phyloP scores from a whole-genome alignment of 2,113 vertebrate genomes.

The Podarcis muralis region DNA sequence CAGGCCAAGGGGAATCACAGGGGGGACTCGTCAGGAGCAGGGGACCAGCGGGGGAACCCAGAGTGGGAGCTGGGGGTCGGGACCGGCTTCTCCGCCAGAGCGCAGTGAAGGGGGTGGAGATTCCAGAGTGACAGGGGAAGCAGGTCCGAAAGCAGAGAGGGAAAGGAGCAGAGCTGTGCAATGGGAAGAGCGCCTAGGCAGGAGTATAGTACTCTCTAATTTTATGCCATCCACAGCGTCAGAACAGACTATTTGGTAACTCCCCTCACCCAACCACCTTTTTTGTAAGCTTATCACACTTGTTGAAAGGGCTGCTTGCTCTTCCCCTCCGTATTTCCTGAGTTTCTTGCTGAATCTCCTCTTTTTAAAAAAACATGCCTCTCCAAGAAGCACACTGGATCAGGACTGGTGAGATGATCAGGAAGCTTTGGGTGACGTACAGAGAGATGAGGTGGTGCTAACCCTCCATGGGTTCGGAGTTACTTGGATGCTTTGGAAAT shows the following conservation, averaged over 20 bases:
- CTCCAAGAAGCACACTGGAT: background rate
- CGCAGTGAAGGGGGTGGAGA: too few species aligned
- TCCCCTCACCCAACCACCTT: too few species aligned
- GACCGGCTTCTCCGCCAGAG: too few species aligned
- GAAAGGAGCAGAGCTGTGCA: fast-evolving
- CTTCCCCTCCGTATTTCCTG: fast-evolving
- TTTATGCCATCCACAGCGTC: background rate
- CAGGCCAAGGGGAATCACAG: too few species aligned
- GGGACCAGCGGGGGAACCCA: too few species aligned
- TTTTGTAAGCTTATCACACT: background rate
- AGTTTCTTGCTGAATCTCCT: too few species aligned
- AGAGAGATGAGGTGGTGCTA: background rate
- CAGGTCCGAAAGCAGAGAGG: too few species aligned
- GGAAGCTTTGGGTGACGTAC: fast-evolving
- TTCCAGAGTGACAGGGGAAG: too few species aligned
- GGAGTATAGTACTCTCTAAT: fast-evolving
- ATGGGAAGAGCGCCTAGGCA: background rate
- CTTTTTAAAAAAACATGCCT: background rate
- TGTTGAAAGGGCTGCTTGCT: constrained; percentile 4
- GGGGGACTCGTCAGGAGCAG: too few species aligned
- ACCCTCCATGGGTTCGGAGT: background rate
- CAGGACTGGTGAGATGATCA: background rate
- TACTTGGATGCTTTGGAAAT: fast-evolving
- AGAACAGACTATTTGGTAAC: too few species aligned
- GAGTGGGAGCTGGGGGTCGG: too few species aligned